phyloP scores from a whole-genome alignment of 2,888 invertebrate genomes.

The Stenolophus ochropezus region DNA sequence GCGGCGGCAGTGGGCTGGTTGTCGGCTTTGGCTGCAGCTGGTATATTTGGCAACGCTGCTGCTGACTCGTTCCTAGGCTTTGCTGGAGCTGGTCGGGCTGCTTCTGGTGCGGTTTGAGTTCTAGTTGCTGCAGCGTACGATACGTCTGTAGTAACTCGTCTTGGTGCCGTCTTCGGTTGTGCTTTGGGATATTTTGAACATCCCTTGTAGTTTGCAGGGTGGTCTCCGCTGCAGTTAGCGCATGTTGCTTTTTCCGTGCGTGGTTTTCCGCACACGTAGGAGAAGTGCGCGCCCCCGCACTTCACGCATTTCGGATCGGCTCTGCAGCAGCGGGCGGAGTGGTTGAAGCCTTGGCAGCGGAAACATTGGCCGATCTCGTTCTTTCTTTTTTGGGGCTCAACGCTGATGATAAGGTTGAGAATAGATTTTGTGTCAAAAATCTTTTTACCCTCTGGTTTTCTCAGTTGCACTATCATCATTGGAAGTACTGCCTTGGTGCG shows the following conservation, averaged over 20 bases:
- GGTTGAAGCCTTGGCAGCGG: slow-evolving; percentile 46
- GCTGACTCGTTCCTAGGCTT: too few relatives aligned
- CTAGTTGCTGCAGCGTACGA: not conserved
- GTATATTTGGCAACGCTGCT: too few relatives aligned
- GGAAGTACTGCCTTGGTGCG: not conserved
- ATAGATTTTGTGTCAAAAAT: slow-evolving; percentile 1
- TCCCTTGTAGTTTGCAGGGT: slow-evolving; percentile 21
- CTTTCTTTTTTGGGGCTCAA: slow-evolving; percentile 1
- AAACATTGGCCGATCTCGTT: slow-evolving; percentile 12
- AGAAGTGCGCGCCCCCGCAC: slow-evolving; percentile 11
- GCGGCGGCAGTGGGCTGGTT: not conserved
- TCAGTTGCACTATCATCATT: not conserved
- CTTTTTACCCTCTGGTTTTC: not conserved
- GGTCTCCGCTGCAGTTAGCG: slow-evolving; percentile 39
- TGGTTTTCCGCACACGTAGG: not conserved
- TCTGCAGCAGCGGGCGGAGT: slow-evolving; percentile 1
- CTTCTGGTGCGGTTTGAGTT: not conserved
- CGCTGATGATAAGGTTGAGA: not conserved
- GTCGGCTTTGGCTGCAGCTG: not conserved
- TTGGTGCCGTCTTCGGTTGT: not conserved
- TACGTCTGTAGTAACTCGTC: too few relatives aligned
- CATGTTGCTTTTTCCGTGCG: slow-evolving; percentile 1
- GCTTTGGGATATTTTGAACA: slow-evolving; percentile 12
- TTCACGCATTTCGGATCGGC: not conserved
- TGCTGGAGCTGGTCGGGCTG: not conserved